Conservation (phyloP, 2,113 vertebrate species). For the Anser cygnoides region DNA sequence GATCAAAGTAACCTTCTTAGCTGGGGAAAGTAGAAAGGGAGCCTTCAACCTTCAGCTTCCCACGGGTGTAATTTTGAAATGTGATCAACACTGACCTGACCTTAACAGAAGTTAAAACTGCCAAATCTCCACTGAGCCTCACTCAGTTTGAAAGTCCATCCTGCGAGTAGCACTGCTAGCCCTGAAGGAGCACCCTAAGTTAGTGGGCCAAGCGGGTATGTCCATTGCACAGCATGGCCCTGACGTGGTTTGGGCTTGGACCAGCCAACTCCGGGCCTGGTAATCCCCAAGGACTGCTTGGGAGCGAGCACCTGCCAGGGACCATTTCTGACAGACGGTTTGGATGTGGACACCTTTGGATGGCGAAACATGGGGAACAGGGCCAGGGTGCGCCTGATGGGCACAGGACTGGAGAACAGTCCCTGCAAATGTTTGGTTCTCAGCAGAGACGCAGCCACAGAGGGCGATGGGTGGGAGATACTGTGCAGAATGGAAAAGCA, state of each 20-base stretch:
- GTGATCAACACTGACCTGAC: not conserved
- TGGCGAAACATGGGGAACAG: not conserved
- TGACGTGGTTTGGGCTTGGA: not conserved
- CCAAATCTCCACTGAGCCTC: not conserved
- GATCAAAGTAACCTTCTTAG: not conserved
- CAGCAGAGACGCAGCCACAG: not conserved
- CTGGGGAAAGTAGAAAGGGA: not conserved
- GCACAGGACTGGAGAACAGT: not conserved
- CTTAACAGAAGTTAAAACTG: not conserved
- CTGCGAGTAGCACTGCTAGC: not conserved
- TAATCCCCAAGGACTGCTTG: not conserved
- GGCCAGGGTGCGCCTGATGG: not conserved
- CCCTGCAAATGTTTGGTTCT: not conserved
- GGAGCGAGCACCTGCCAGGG: not conserved
- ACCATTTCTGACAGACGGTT: not conserved
- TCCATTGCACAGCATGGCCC: not conserved
- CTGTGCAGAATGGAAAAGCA: not conserved
- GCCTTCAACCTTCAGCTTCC: not conserved
- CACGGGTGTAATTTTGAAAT: not conserved
- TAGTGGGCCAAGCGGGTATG: not conserved
- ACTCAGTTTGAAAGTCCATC: not conserved
- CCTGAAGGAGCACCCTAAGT: not conserved
- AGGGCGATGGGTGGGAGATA: not conserved
- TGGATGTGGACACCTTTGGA: not conserved
- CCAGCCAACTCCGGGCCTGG: not conserved